A percentile compares a stretch with the other conserved stretches of the same genome.
These are phyloP conservation scores for Rhinopomastus cyanomelas DNA, from an alignment of 2,113 vertebrate genomes.

Conservation along the genomic window DNA sequence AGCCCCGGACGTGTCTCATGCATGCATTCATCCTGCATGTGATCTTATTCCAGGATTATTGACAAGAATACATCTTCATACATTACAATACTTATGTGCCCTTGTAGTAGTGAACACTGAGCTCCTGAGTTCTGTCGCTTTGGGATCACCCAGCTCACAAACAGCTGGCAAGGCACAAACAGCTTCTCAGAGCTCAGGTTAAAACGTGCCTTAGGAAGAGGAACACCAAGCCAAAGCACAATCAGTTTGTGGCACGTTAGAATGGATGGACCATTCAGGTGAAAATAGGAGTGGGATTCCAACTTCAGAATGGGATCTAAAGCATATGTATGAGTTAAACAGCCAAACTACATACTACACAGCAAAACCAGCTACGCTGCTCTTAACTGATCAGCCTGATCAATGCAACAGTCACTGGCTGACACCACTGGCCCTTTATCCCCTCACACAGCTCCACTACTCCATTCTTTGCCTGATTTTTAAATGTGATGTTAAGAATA, in stretches of 20 bases:
- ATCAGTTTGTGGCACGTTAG: not conserved
- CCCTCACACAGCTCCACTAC: not conserved
- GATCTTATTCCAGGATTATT: not conserved
- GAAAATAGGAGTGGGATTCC: not conserved
- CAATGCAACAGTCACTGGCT: not conserved
- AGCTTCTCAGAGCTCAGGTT: not conserved
- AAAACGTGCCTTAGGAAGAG: not conserved
- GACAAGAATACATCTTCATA: constrained; percentile 66
- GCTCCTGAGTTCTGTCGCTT: not conserved
- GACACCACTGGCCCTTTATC: not conserved
- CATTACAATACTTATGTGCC: constrained; percentile 41
- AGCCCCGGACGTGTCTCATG: constrained; percentile 1
- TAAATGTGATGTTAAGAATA: not conserved
- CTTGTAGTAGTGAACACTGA: not conserved
- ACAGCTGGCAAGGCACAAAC: not conserved
- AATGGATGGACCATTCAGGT: not conserved
- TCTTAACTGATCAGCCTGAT: not conserved
- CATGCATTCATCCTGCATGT: constrained; percentile 23
- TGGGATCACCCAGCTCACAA: not conserved
- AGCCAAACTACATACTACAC: not conserved
- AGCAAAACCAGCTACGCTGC: not conserved
- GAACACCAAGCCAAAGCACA: not conserved
- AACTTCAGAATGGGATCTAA: not conserved
- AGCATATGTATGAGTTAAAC: not conserved
- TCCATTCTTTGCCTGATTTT: not conserved